Percentiles rank a stretch among this genome's conserved stretches.
Evolutionary conservation across 2,113 vertebrate genomes (phyloP).

Genomic region (Pycnonotus jocosus): DNA sequence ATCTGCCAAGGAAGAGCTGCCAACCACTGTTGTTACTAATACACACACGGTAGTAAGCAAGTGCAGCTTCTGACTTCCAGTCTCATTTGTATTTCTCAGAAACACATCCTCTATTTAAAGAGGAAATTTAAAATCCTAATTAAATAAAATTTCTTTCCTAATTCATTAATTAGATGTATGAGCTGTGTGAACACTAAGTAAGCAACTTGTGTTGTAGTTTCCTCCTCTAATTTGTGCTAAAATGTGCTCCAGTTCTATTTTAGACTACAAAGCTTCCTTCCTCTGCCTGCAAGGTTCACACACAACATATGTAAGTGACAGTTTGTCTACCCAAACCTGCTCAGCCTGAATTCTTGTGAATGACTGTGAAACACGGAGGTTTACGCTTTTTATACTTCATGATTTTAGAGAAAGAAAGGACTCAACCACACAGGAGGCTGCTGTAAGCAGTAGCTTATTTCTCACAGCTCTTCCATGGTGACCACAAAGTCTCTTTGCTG

Average conservation of each 20-base stretch:
- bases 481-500: not conserved
- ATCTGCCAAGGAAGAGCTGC: not conserved
- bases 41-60: not conserved
- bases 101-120: not conserved
- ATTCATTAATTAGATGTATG: not conserved
- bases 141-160: not conserved
- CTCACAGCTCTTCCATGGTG: not conserved
- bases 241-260: not conserved
- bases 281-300: not conserved
- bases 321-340: not conserved
- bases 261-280: not conserved
- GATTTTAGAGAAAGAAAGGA: not conserved
- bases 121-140: not conserved
- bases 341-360: not conserved
- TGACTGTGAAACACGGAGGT: not conserved
- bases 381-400: not conserved
- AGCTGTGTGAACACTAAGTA: not conserved
- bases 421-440: not conserved
- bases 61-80: not conserved
- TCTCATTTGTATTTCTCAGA: not conserved
- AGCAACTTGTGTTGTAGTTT: not conserved
- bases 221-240: not conserved
- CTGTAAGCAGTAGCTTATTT: not conserved
- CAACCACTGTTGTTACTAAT: rapidly evolving
- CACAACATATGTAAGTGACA: not conserved